A percentile compares a stretch with the other conserved stretches of the same genome.
Conservation (phyloP, 2,113 vertebrate genomes). For the Eira barbara region DNA sequence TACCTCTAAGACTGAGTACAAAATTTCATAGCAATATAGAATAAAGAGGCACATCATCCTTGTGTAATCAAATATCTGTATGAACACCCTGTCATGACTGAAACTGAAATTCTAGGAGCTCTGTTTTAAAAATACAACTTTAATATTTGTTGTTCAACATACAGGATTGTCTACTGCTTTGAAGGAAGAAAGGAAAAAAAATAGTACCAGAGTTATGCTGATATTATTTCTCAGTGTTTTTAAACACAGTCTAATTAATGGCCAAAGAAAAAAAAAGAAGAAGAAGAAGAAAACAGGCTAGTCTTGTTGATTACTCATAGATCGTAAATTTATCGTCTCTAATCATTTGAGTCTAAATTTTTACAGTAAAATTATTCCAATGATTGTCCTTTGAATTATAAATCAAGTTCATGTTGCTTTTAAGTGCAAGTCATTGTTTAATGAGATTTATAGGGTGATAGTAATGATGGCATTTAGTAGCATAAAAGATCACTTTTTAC, state of each 20-base stretch:
- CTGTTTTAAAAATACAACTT: not conserved
- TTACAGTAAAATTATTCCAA: conserved; percentile 44
- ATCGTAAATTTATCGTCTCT: not conserved
- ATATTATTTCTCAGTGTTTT: not conserved
- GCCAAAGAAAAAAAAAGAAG: not conserved
- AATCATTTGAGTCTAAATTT: not conserved
- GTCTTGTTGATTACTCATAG: conserved; percentile 18
- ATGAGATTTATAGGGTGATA: not conserved
- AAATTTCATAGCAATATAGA: not conserved
- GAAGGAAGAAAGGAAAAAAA: not conserved
- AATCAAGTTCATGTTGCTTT: conserved; percentile 28
- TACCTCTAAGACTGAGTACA: not conserved
- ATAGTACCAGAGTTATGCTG: not conserved
- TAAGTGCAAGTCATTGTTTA: conserved; percentile 35
- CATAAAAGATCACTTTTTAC: conserved; percentile 4
- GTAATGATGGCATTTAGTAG: not conserved
- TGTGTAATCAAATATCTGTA: not conserved
- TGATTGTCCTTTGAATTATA: conserved; percentile 44
- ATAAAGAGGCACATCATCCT: not conserved
- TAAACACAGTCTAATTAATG: not conserved
- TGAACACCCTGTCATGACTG: not conserved
- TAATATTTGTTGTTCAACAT: not conserved
- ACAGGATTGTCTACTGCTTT: not conserved
- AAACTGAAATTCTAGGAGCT: not conserved
- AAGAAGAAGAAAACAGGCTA: not conserved